Evolutionary conservation across 92 coral and sea anemone genomes (phyloP), one percentile per base, ranked within the genome.

Genomic region (Plumapathes pennacea): DNA sequence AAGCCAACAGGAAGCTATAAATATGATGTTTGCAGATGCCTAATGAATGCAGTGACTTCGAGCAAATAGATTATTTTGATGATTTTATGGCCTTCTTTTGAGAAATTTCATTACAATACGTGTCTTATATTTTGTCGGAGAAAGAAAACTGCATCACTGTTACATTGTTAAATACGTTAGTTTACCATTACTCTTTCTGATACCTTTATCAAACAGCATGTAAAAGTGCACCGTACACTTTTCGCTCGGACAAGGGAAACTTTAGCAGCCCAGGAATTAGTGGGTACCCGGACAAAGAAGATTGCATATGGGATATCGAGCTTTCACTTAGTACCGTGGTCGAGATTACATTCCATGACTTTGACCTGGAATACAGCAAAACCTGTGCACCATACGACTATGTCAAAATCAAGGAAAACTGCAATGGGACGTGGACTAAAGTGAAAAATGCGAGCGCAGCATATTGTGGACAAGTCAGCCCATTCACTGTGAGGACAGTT

Each of bases 291-390:
- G 74, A 76, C 55, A 56, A 80, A 4, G 32, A 76, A 8, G 41
- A 52, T 5, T 67, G 76, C 40, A 30, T 36, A 18, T 91, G 97
- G 97, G 20, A 69, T 3, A 69, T 91, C 3, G 0, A 46, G 23
- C 81, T 46, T 3, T 45, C 69, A 8, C 85, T 26, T 10, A 54
- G 74, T 19, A 72, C 82, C 18, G 68, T 18, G 13, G 67, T 91
- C 2, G 29, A 50, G 28, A 55, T 88, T 28, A 62, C 40, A n/a
- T 91, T 91, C 49, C 69, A 67, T 7, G 86, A 78, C 44, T 88
- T 91, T 60, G 90, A 81, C 42, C 34, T 91, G 33, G 97, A 91
- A 60, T 64, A 42, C 15, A 87, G 96, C 50, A 91, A 91, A 61
- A 69, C 69, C 10, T 91, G 97, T 21, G 12, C 30, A 3, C 78